phyloP scores from a whole-genome alignment of 2,888 invertebrate genomes.

The Drosophila silvestris region DNA sequence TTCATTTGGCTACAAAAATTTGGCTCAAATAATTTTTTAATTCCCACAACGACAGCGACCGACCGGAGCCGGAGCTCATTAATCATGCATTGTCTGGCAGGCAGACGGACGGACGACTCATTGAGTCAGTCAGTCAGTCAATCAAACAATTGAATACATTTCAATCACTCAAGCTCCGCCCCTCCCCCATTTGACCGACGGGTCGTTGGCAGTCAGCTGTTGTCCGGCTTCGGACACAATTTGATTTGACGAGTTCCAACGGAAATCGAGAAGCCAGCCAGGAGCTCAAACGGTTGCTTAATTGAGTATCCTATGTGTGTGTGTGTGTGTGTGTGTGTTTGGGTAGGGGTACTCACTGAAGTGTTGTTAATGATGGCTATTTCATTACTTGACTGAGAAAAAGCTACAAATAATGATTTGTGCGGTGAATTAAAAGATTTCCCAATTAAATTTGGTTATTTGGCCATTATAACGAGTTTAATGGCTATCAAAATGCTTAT shows the following conservation, averaged over 20 bases:
- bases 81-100: slow-evolving; percentile 70
- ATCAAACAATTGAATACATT: slow-evolving; percentile 80
- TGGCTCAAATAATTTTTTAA: slow-evolving; percentile 74
- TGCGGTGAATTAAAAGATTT: slow-evolving; percentile 23
- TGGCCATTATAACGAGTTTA: not conserved
- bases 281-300: slow-evolving; percentile 36
- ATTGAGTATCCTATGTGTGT: slow-evolving; percentile 20
- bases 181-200: slow-evolving; percentile 1
- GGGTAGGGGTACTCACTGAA: slow-evolving; percentile 21
- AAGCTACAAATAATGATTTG: slow-evolving; percentile 27
- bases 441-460: slow-evolving; percentile 21
- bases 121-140: slow-evolving; percentile 56
- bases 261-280: slow-evolving; percentile 10
- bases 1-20: slow-evolving; percentile 53
- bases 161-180: slow-evolving; percentile 66
- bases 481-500: not conserved
- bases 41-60: slow-evolving; percentile 47
- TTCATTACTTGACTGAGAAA: slow-evolving; percentile 1
- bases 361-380: slow-evolving; percentile 45
- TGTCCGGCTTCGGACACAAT: slow-evolving; percentile 51
- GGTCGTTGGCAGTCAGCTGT: slow-evolving; percentile 16
- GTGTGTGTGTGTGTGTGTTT: not conserved
- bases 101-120: slow-evolving; percentile 16
- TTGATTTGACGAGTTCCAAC: slow-evolving; percentile 61
- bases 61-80: slow-evolving; percentile 51